phyloP scores from a whole-genome alignment of 2,113 vertebrate species.

The Mus pahari region DNA sequence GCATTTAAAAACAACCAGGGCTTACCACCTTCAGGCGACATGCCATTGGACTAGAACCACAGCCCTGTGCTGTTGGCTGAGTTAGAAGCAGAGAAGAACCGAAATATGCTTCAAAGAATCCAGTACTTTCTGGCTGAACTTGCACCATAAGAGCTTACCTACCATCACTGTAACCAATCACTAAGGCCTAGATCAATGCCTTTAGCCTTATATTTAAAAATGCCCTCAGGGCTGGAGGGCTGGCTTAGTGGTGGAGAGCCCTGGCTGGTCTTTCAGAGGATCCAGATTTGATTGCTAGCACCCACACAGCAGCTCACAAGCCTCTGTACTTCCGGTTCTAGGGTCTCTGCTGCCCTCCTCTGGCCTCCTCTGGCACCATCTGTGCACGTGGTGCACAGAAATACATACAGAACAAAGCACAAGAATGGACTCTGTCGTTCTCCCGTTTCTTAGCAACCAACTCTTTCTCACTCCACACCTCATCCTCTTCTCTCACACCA shows the following conservation, averaged over 20 bases:
- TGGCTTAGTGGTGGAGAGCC: neutral
- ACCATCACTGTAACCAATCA: neutral
- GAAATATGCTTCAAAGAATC: neutral
- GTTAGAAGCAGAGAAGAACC: neutral
- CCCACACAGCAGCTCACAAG: no score
- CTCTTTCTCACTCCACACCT: neutral
- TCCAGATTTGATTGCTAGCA: neutral
- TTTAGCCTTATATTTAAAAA: neutral
- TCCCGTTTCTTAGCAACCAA: neutral
- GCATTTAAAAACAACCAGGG: neutral
- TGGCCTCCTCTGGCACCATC: neutral
- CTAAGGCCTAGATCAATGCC: neutral
- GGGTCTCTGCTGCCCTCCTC: neutral
- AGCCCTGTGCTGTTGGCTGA: neutral
- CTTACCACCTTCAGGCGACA: neutral
- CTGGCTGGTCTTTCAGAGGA: neutral
- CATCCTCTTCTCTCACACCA: neutral
- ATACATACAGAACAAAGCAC: no score
- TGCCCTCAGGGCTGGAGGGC: neutral
- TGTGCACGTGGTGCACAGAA: neutral
- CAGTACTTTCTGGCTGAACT: neutral
- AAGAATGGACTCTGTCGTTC: neutral
- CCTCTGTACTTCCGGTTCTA: neutral
- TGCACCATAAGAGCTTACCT: neutral
- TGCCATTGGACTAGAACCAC: neutral